Evolutionary conservation across 2,888 invertebrate species (phyloP).

Genomic region (Xestia ashworthii): DNA sequence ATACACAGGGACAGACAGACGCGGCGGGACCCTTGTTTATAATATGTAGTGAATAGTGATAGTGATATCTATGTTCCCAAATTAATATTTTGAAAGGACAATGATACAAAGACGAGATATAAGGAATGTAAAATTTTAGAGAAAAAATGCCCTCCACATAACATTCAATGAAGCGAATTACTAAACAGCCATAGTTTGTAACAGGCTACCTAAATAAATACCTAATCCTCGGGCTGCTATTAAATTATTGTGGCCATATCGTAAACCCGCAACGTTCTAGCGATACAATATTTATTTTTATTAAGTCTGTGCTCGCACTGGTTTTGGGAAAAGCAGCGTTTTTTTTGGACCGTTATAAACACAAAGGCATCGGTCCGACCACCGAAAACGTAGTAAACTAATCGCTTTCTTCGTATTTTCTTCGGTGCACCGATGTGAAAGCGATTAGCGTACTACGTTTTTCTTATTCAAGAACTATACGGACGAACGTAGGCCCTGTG

Average conservation of each 20-base stretch:
- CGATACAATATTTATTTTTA: constrained; percentile 87
- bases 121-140: too few species aligned
- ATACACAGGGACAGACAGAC: too few species aligned
- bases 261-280: constrained; percentile 81
- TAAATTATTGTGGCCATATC: constrained; percentile 86
- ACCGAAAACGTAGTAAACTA: too few species aligned
- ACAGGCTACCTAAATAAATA: constrained; percentile 81
- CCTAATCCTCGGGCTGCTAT: constrained; percentile 81
- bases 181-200: constrained; percentile 44
- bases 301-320: constrained; percentile 78
- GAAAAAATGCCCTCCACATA: constrained; percentile 11
- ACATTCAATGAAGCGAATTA: constrained; percentile 47
- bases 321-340: constrained; percentile 53
- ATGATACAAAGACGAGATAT: too few species aligned
- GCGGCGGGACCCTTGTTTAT: too few species aligned
- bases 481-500: not conserved
- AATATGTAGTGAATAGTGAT: too few species aligned
- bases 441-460: not conserved
- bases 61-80: too few species aligned
- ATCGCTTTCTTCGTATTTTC: too few species aligned
- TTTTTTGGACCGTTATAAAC: constrained; percentile 3
- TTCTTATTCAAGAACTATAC: not conserved
- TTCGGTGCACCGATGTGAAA: not conserved
- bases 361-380: not conserved
- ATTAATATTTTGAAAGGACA: too few species aligned